A percentile compares a stretch with the other conserved stretches of the same genome.
Conservation (phyloP, 37 sponge, comb jelly and placozoan species). For the Aphrocallistes beatrix region DNA sequence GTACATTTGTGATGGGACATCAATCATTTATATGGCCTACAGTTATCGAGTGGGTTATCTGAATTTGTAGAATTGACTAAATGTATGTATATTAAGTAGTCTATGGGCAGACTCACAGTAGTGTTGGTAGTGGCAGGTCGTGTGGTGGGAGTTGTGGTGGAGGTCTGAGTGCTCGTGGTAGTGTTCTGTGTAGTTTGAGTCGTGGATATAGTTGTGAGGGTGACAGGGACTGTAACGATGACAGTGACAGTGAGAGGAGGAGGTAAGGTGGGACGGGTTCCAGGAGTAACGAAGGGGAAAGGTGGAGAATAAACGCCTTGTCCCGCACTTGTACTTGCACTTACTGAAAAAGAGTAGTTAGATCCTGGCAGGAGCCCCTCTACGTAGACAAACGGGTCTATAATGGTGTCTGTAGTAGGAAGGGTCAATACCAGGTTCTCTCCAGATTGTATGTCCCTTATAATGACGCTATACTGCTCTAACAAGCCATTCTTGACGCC, state of each 20-base stretch:
- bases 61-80: no score
- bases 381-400: neutral
- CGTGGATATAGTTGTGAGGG: neutral
- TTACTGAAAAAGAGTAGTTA: neutral
- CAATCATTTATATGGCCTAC: no score
- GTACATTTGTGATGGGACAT: no score
- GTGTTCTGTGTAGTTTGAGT: neutral
- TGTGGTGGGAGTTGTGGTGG: neutral
- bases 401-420: neutral
- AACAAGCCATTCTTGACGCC: neutral
- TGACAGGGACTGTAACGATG: neutral
- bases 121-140: neutral
- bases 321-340: neutral
- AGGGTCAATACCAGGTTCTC: neutral
- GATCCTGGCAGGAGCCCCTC: neutral
- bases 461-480: neutral
- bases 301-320: neutral
- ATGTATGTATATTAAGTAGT: no score
- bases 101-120: neutral
- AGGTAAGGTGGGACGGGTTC: neutral
- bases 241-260: constrained; percentile 8
- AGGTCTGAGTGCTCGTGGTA: neutral
- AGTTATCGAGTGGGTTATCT: no score
- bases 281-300: neutral
- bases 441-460: neutral